Base-by-base conservation (phyloP, 2,888 invertebrate genomes). In the Lasioglossum vierecki region DNA sequence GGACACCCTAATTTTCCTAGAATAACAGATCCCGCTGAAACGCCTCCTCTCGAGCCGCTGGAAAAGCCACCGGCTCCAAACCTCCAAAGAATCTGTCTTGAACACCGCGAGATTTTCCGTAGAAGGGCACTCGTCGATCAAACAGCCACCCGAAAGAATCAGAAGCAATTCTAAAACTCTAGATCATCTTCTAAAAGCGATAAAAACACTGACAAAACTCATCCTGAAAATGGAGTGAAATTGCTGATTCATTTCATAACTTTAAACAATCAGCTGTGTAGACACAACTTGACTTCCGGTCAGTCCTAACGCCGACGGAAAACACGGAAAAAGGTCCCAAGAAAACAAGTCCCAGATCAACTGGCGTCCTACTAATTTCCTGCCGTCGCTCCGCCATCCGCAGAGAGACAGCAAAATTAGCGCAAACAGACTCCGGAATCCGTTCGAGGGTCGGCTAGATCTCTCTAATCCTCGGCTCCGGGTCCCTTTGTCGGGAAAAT, bases 401-500 rank as follows among this genome's bases (percentile, higher is more conserved):
- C 30, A 2, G 3, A 18, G 11, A 49, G 49, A 22, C 71, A 85
- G 79, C 82, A 80, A 91, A 91, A 91, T 91, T 91, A 91, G 90
- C 87, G 84, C 84, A 88, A 89, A 89, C 88, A 89, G 46, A 53
- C 76, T 71, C 68, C 39, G 66, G 80, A 60, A 76, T 39, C 78
- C 81, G 83, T 81, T 73, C 60, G 46, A 41, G 57, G 70, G 68
- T 70, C 18, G 39, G 53, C 46, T 66, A 63, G 80, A 76, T 87
- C 82, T 86, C 79, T 86, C 80, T 88, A 88, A 89, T 90, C 88
- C 88, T 30, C 39, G 68, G 44, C 44, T 78, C 82, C 22, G 53
- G 80, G 63, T 81, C 83, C 85, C 88, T 91, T 92, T 91, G 90
- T 89, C 85, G 91, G 87, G 88, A 89, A 92, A 89, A 81, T 82